phyloP scores from a whole-genome alignment of 1,140 invertebrate genomes.

The Daktulosphaira vitifoliae region DNA sequence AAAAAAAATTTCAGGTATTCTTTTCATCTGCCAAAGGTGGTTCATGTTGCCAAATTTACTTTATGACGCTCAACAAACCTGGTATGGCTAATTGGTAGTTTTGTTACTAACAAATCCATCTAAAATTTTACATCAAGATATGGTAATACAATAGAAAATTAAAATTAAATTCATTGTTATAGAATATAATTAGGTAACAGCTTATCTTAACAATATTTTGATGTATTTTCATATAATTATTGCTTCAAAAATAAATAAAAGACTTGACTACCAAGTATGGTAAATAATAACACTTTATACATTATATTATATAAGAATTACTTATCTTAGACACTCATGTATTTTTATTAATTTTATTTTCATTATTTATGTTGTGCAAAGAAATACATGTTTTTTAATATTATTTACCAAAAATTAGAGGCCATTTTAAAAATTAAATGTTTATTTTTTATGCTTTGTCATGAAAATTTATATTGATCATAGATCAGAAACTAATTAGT shows the following conservation, averaged over 20 bases:
- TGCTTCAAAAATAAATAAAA: conserved; percentile 33
- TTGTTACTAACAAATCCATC: not conserved
- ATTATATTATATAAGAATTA: conserved; percentile 1
- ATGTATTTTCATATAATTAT: conserved; percentile 14
- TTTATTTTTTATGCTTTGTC: not conserved
- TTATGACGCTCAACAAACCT: conserved; percentile 99
- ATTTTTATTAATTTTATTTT: conserved; percentile 30
- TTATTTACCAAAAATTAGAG: conserved; percentile 30
- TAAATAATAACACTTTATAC: conserved; percentile 17
- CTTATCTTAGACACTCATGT: conserved; percentile 23
- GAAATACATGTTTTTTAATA: no score
- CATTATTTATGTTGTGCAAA: no score
- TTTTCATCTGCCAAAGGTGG: conserved; percentile 98
- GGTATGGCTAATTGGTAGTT: conserved; percentile 97
- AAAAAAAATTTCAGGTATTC: conserved; percentile 80
- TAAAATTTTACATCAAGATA: no score
- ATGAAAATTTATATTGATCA: no score
- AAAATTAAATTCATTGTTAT: no score
- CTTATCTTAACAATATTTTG: no score
- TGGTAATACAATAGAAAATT: no score
- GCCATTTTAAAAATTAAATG: conserved; percentile 30
- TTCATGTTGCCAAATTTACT: conserved; percentile 99
- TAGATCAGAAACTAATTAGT: conserved; percentile 4
- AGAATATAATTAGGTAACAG: not conserved
- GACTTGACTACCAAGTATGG: conserved; percentile 28